Conservation (phyloP, 2,797 vertebrate genomes). For the Pampus argenteus region DNA sequence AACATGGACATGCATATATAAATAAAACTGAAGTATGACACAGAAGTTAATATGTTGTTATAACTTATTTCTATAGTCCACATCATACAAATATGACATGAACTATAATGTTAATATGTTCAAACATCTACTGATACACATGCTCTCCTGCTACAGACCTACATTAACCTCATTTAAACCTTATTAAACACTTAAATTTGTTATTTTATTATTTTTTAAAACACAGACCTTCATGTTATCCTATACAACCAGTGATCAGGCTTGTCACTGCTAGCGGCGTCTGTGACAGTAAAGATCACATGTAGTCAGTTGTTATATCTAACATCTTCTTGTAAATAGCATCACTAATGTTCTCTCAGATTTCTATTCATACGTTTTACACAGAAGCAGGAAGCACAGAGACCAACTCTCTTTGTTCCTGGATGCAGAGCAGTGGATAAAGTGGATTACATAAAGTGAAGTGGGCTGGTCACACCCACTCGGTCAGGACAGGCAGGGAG, state of each 20-base stretch:
- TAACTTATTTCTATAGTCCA: neutral
- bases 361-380: neutral
- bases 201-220: too few relatives aligned
- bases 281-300: too few relatives aligned
- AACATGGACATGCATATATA: neutral
- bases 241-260: too few relatives aligned
- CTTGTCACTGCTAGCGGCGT: too few relatives aligned
- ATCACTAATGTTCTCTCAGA: neutral
- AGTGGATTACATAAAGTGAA: conserved; percentile 57
- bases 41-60: too few relatives aligned
- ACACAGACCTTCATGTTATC: too few relatives aligned
- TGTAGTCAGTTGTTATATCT: too few relatives aligned
- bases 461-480: conserved; percentile 57
- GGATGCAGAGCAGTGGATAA: conserved; percentile 5
- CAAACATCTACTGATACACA: neutral
- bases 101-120: too few relatives aligned
- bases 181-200: too few relatives aligned
- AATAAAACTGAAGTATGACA: neutral
- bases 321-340: neutral
- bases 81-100: too few relatives aligned
- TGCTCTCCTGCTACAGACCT: neutral
- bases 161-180: neutral
- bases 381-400: neutral
- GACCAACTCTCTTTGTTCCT: conserved; percentile 4
- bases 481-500: conserved; percentile 13